Percentiles rank a stretch among this genome's conserved stretches.
Conservation (phyloP, 2,797 vertebrate genomes). For the Phataginus tricuspis region DNA sequence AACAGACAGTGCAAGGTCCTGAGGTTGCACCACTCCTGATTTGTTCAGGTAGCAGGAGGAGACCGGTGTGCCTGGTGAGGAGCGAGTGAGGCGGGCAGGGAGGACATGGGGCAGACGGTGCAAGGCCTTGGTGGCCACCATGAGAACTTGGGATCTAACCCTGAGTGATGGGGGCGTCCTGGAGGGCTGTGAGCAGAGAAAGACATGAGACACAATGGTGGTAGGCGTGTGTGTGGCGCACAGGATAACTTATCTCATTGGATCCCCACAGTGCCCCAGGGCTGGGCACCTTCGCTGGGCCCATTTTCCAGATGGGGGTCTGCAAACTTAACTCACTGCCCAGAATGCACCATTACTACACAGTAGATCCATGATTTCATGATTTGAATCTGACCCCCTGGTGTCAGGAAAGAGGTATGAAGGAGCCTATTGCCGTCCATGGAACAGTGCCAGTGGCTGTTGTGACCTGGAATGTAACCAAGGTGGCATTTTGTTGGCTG, state of each 20-base stretch:
- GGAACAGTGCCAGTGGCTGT: not conserved
- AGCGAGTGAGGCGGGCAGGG: not conserved
- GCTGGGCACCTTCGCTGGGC: fast-evolving
- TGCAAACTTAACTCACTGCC: fast-evolving
- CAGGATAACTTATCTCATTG: fast-evolving
- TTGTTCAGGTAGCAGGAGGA: not conserved
- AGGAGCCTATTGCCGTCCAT: fast-evolving
- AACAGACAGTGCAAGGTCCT: not conserved
- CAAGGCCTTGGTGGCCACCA: fast-evolving
- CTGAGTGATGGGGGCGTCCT: not conserved
- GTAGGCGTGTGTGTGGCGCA: not conserved
- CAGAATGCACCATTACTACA: fast-evolving
- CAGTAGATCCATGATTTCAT: fast-evolving
- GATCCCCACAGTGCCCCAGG: no score
- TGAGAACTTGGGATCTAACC: not conserved
- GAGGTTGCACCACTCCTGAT: not conserved
- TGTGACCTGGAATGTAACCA: fast-evolving
- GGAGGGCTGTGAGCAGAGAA: not conserved
- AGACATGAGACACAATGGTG: no score
- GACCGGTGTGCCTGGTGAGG: not conserved
- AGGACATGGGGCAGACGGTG: not conserved
- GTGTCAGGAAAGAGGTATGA: not conserved
- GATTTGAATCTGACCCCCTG: not conserved
- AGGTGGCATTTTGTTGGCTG: not conserved
- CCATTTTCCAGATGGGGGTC: not conserved